Conservation (phyloP, 2,797 vertebrate species). For the Myripristis murdjan region DNA sequence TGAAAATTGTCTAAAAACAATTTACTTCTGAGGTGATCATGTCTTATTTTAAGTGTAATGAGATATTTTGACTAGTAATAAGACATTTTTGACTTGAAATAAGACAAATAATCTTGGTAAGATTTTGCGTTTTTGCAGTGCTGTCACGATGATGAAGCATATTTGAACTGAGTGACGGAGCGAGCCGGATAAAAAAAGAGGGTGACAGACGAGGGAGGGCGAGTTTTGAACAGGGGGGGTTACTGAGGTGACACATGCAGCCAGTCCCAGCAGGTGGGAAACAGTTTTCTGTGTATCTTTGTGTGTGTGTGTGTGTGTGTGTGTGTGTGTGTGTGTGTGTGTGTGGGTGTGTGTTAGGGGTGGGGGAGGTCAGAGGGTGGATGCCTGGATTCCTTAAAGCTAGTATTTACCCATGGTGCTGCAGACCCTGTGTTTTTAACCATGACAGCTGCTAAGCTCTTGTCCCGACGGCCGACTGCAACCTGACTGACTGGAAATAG, state of each 20-base stretch:
- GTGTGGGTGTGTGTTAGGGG: slow-evolving; percentile 41
- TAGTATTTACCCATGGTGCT: slow-evolving; percentile 57
- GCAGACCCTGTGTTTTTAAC: slow-evolving; percentile 63
- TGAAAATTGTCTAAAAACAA: too few relatives aligned
- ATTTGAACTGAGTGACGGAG: too few relatives aligned
- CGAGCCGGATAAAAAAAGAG: too few relatives aligned
- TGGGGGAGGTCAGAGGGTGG: slow-evolving; percentile 49
- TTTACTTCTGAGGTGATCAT: too few relatives aligned
- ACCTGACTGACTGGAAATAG: slow-evolving; percentile 58
- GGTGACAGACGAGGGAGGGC: not conserved
- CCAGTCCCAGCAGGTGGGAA: slow-evolving; percentile 61
- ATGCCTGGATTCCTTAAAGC: slow-evolving; percentile 65
- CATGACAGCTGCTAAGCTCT: slow-evolving; percentile 73
- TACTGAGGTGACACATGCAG: slow-evolving; percentile 34
- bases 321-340: slow-evolving; percentile 1
- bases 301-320: slow-evolving; percentile 41
- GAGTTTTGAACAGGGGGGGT: slow-evolving; percentile 20
- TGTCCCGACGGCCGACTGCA: slow-evolving; percentile 22
- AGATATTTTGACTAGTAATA: too few relatives aligned
- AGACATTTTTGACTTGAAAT: too few relatives aligned
- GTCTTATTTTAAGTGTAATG: too few relatives aligned
- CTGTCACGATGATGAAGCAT: too few relatives aligned
- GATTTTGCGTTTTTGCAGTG: too few relatives aligned
- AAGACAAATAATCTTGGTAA: too few relatives aligned
- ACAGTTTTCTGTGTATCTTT: too few relatives aligned